phyloP scores from a whole-genome alignment of 2,888 invertebrate genomes.

The Trachelus stipa region DNA sequence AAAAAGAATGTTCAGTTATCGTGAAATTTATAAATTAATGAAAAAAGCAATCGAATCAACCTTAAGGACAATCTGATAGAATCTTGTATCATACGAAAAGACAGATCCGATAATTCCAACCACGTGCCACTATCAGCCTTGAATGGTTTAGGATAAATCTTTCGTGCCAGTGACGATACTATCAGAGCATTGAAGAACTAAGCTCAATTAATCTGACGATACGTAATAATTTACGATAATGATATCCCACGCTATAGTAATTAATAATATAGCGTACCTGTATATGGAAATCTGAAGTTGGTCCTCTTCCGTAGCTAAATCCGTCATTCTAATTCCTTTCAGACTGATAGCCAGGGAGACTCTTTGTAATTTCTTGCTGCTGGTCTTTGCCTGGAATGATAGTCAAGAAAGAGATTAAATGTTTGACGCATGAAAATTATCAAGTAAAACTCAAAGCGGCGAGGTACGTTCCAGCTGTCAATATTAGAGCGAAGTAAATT shows the following conservation, averaged over 20 bases:
- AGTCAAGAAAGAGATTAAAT: not conserved
- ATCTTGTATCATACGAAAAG: not conserved
- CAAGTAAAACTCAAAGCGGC: not conserved
- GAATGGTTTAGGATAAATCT: not conserved
- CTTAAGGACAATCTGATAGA: not conserved
- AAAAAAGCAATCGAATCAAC: not conserved
- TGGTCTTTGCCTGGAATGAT: constrained; percentile 69
- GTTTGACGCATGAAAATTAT: not conserved
- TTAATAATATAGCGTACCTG: constrained; percentile 69
- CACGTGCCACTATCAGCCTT: not conserved
- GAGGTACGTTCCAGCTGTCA: not conserved
- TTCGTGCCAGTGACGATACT: not conserved
- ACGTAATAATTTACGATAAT: not conserved
- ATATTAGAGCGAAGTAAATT: not conserved
- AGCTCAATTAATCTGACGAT: not conserved
- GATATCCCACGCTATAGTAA: constrained; percentile 21
- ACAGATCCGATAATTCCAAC: not conserved
- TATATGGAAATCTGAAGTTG: constrained; percentile 86
- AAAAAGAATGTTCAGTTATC: not conserved
- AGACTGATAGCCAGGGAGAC: constrained; percentile 81
- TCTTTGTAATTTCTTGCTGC: constrained; percentile 71
- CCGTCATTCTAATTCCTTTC: constrained; percentile 81
- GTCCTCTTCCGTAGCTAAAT: constrained; percentile 77
- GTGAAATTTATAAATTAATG: not conserved
- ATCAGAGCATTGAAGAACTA: not conserved